A percentile compares a stretch with the other conserved stretches of the same genome.
phyloP scores from a whole-genome alignment of 2,797 vertebrate species.

The Poecilia velifera region DNA sequence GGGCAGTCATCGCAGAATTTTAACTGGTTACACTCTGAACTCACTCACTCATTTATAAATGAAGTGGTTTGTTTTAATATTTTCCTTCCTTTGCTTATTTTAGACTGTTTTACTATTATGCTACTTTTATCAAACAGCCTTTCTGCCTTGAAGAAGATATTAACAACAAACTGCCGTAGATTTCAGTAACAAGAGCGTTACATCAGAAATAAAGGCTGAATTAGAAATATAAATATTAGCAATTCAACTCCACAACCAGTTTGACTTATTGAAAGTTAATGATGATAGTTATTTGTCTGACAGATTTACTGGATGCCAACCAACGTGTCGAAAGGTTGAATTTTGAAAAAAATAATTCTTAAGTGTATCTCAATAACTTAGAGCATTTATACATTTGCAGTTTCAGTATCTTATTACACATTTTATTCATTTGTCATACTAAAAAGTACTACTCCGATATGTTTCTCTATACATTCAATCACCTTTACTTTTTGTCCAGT shows the following conservation, averaged over 20 bases:
- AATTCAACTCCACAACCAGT: neutral
- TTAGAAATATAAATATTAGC: neutral
- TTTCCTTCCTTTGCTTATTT: neutral
- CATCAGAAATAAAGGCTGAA: neutral
- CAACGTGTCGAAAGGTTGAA: neutral
- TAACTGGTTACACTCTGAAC: slow-evolving; percentile 26
- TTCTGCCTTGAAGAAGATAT: neutral
- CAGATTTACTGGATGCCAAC: neutral
- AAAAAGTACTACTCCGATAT: neutral
- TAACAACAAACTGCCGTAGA: neutral
- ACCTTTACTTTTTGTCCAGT: neutral
- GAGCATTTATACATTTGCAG: neutral
- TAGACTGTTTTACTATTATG: neutral
- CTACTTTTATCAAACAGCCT: neutral
- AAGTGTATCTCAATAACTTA: neutral
- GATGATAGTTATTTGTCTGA: neutral
- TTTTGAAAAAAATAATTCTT: neutral
- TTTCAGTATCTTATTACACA: neutral
- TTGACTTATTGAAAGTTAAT: neutral
- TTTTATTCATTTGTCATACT: neutral
- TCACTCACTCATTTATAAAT: neutral
- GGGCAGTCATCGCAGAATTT: slow-evolving; percentile 57
- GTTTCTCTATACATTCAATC: neutral
- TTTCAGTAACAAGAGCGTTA: neutral
- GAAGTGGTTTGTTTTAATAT: neutral